Evolutionary conservation across 2,797 vertebrate species (phyloP).

Genomic region (Pelodytes ibericus): DNA sequence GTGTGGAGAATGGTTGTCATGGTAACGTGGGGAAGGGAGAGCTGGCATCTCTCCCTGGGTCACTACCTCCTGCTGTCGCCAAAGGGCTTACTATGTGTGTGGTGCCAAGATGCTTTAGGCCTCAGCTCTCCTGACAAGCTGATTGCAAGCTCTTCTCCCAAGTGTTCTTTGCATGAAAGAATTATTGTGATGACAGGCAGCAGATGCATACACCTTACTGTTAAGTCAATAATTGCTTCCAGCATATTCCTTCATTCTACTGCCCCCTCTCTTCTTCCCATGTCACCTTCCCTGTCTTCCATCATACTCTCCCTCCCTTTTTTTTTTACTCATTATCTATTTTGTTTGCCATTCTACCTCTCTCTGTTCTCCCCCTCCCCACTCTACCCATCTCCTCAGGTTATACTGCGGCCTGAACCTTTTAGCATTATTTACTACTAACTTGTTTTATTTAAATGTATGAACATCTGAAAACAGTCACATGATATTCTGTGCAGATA

Average conservation of each 20-base stretch:
- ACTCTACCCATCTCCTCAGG: too few relatives aligned
- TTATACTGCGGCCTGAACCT: too few relatives aligned
- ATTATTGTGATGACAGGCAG: too few relatives aligned
- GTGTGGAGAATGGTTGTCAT: conserved; percentile 50
- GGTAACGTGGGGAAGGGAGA: conserved; percentile 41
- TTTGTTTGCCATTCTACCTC: conserved; percentile 2
- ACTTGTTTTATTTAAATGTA: too few relatives aligned
- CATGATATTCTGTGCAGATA: too few relatives aligned
- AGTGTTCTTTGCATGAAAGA: too few relatives aligned
- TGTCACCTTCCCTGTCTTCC: background rate
- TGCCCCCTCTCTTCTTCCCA: background rate
- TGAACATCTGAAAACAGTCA: too few relatives aligned
- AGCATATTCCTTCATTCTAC: conserved; percentile 2
- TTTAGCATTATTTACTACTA: too few relatives aligned
- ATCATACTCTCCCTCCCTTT: background rate
- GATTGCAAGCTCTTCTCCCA: conserved; percentile 11
- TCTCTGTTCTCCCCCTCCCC: background rate
- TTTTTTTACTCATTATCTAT: conserved; percentile 1
- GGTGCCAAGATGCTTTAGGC: background rate
- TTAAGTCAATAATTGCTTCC: background rate
- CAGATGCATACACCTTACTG: background rate
- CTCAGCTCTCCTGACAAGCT: background rate
- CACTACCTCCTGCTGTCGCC: conserved; percentile 41
- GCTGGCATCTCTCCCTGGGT: conserved; percentile 48
- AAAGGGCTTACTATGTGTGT: background rate